Evolutionary conservation across 2,113 vertebrate species (phyloP), one percentile per base, ranked within the genome.

Genomic region (Ceratotherium simum): DNA sequence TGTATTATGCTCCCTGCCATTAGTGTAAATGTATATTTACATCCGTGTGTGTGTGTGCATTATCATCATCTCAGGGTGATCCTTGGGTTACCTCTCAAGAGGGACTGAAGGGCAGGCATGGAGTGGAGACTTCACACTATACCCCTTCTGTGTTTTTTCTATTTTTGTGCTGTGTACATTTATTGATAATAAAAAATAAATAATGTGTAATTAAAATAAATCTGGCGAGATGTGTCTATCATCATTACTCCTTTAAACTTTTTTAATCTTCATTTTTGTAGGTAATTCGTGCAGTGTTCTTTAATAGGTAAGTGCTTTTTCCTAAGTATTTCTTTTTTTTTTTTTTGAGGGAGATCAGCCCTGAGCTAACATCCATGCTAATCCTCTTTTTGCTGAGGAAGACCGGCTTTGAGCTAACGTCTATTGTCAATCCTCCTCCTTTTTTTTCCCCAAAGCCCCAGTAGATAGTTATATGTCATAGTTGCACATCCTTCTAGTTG

Each of bases 291-390:
- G 73, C 31, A 84, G 31, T 92, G 48, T 78, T 91, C n/a, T 82
- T 70, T 88, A 83, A 91, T 46, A 78, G 78, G 73, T 86, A 86
- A 91, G 75, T 91, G 76, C 23, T 91, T 83, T 96, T 94, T 70
- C 51, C 23, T 60, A n/a, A 81, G 3, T 69, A 25, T 42, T 42
- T 42, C 42, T 76, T 42, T 42, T 42, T 42, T 4, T 4, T 3
- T 42, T 42, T 42, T 42, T 42, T 42, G 42, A 42, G 42, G 42
- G 42, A 42, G 42, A 42, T 42, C 42, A 42, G 42, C 42, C 42
- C 42, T 42, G 42, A 42, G 42, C 42, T 42, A 42, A 42, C 42
- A 42, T 42, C 42, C 42, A 5, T 42, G 42, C 42, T 42, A 42
- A 42, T 42, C 42, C 42, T 42, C 42, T 42, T 42, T 42, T 42